Evolutionary conservation across 2,797 vertebrate genomes (phyloP), one percentile per base, ranked within the genome.

Genomic region (Chaetophractus vellerosus): DNA sequence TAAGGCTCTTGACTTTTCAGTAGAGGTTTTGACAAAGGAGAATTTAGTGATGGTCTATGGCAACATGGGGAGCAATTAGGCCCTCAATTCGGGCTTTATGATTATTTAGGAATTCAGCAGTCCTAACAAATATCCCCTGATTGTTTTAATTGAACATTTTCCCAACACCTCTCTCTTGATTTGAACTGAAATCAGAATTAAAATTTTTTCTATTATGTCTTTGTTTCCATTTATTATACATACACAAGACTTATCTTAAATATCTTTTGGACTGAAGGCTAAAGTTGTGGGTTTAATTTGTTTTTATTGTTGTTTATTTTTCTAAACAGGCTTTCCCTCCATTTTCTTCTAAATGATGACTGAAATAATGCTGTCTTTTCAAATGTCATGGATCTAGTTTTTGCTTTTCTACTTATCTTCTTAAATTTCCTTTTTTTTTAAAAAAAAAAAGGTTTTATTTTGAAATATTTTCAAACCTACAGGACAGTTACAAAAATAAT

Each of bases 151-250:
- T 45, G 71, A 78, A 36, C 28, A 72, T 74, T 90, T 82, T 15
- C 48, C 28, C 55, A 78, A 45, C 9, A 57, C 36, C 21, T 84
- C 9, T 84, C 36, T 59, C 26, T 89, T 93, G 18, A 83, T 90
- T 84, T 92, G 75, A 94, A 83, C 2, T 88, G 57, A 88, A 91
- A 93, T 52, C 63, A 92, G n/a, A 59, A 18, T 76, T 76, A 88
- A 86, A 93, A 59, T n/a, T n/a, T 88, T 87, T 57, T 81, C 74
- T 48, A 14, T 12, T 19, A 6, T 72, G 24, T 74, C 71, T 92
- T 59, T 90, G 50, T 63, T 96, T 85, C 28, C 2, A 59, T 81
- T 69, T 72, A 45, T 28, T 28, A 45, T 18, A 38, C 15, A 74
- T 31, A 48, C 41, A 28, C 28, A 24, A 48, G 14, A 31, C 21